These are phyloP conservation scores for Heliornis fulica DNA, from an alignment of 2,113 vertebrate species.

Conservation along the genomic window DNA sequence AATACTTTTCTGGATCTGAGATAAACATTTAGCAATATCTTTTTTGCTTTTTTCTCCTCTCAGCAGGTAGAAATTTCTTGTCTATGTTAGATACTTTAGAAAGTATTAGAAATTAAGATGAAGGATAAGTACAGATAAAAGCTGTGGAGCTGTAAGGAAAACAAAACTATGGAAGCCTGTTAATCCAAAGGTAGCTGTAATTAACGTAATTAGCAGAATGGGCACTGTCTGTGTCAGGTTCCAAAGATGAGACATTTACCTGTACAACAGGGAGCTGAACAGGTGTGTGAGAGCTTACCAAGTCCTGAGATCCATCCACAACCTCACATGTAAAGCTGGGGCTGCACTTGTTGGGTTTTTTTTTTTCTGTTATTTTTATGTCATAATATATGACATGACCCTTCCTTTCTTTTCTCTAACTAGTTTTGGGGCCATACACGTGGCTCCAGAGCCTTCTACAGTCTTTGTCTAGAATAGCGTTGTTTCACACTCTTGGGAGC, in stretches of 20 bases:
- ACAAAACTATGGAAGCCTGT: neutral
- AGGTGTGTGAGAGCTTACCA: neutral
- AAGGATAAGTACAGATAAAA: neutral
- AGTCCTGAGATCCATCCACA: neutral
- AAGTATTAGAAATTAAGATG: neutral
- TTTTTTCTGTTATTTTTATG: neutral
- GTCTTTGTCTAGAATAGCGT: neutral
- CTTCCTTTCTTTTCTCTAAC: neutral
- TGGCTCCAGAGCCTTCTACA: neutral
- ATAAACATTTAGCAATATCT: neutral
- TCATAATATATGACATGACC: neutral
- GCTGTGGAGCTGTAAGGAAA: neutral
- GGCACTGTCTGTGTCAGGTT: neutral
- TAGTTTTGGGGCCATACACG: neutral
- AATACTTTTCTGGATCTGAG: neutral
- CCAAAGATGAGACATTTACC: neutral
- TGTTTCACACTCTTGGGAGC: neutral
- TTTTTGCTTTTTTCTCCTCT: neutral
- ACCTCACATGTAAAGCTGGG: neutral
- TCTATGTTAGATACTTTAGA: neutral
- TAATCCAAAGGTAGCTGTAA: neutral
- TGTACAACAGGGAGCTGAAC: neutral
- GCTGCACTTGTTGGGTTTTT: neutral
- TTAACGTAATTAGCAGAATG: neutral
- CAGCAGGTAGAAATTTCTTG: neutral